Evolutionary conservation across 2,888 invertebrate species (phyloP), one percentile per base, ranked within the genome.

Genomic region (Apotomis betuletana): DNA sequence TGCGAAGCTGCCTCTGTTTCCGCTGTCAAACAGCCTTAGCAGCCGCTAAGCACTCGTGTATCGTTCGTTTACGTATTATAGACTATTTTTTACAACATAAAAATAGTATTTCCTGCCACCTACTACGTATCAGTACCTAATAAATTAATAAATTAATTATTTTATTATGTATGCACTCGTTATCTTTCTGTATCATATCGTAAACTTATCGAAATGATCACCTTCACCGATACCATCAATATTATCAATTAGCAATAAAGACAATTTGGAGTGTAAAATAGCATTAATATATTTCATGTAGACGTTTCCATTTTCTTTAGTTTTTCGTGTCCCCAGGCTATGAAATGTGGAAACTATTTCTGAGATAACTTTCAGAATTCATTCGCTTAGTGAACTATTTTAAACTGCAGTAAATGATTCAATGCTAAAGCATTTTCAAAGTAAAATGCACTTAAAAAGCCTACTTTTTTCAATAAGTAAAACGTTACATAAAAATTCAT

Each of bases 321-420:
- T 49, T 46, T 41, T 54, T 72, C 72, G 72, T 72, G 67, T 13
- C 68, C 46, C 57, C 54, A 68, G 72, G 72, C 54, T 68, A 72
- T 72, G 63, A 72, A 72, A 72, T 51, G 52, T 68, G 63, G 58
- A 67, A 68, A 68, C 46, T 68, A 68, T 72, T 72, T 59, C 52
- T 52, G 38, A 58, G 67, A 15, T 58, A 58, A 68, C 12, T 54
- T 58, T 59, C 54, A 46, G 41, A 64, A 27, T 41, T 27, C 27
- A 51, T 59, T 52, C 36, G 52, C 27, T 64, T 38, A 46, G 54
- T n/a, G 8, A 72, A 72, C 72, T 72, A 72, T 72, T 72, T 72
- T 63, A 52, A 72, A 72, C 63, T 59, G n/a, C 57, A 63, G 58
- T 59, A 38, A 72, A 51, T 58, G 8, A 59, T 52, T 55, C 10